Evolutionary conservation across 2,113 vertebrate genomes (phyloP), one percentile per base, ranked within the genome.

Genomic region (Cephalopholis sonnerati): DNA sequence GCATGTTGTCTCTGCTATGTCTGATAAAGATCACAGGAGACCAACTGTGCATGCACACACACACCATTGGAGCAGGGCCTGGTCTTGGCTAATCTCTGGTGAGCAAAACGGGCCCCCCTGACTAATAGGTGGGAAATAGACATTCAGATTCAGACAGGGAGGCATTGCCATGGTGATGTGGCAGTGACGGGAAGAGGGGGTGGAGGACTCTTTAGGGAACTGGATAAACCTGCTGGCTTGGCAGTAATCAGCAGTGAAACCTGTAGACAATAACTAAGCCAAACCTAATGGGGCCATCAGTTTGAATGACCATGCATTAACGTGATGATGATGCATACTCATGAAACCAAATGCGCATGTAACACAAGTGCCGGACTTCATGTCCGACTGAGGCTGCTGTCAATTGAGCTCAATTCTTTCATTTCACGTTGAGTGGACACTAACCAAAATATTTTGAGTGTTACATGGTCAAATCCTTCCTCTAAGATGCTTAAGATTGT

Each of bases 91-190:
- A 65, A 78, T 74, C 69, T 71, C 86, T 69, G 65, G 32, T 44
- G 44, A 78, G 18, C n/a, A 39, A 25, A 55, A 50, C 32, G 32
- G 25, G 18, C 10, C 68, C 39, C 20, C 24, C 58, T 2, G 8
- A 61, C 77, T 83, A 81, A 80, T 77, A 84, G 73, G 69, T 86
- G 61, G 58, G 70, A 87, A 85, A 88, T 66, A 77, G 65, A 80
- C 46, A 62, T 83, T 66, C 72, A 73, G 54, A 85, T 78, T 70
- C 58, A 87, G 62, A 85, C 50, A 36, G 24, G 59, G 66, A 81
- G 57, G 57, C 64, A 93, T 92, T 66, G 72, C 90, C 90, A 93
- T 93, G 90, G 90, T 54, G 71, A 93, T 89, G 41, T 44, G 71
- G 79, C 27, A 29, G n/a, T 55, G 68, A 71, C 41, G 32, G 51